Evolutionary conservation across 2,113 vertebrate species (phyloP).

Genomic region (Australoheros scitulus): DNA sequence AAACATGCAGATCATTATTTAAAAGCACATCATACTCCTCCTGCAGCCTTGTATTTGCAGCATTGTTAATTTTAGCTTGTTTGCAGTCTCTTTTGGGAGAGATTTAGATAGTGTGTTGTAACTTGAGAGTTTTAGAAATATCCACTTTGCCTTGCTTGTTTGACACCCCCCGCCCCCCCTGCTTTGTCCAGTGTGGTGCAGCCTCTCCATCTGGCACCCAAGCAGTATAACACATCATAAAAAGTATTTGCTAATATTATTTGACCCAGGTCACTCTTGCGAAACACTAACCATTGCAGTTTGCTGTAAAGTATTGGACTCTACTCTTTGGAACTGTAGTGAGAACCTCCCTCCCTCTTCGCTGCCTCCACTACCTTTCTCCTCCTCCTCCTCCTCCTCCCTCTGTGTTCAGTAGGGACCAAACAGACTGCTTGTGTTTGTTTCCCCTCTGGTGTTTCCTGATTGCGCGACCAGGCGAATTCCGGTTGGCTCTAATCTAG

Average conservation of each 20-base stretch:
- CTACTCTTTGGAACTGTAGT: slow-evolving; percentile 35
- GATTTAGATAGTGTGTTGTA: not conserved
- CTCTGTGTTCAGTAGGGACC: slow-evolving; percentile 39
- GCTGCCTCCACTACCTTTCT: slow-evolving; percentile 8
- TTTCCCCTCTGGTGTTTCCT: slow-evolving; percentile 73
- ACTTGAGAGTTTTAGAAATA: slow-evolving; percentile 17
- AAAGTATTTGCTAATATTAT: slow-evolving; percentile 64
- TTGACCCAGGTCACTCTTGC: slow-evolving; percentile 49
- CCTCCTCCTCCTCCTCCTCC: not conserved
- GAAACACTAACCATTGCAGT: slow-evolving; percentile 44
- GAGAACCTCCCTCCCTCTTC: not conserved
- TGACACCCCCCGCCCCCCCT: slow-evolving; percentile 14
- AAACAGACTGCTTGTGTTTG: slow-evolving; percentile 58
- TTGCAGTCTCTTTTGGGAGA: not conserved
- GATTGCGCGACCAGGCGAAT: slow-evolving; percentile 55
- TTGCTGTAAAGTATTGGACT: slow-evolving; percentile 57
- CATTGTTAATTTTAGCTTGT: not conserved
- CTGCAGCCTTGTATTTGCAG: not conserved
- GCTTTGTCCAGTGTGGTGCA: slow-evolving; percentile 12
- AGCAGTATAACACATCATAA: slow-evolving; percentile 59
- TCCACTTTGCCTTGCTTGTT: not conserved
- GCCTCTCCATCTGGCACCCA: slow-evolving; percentile 51
- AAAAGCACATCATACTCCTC: not conserved
- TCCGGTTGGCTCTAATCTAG: slow-evolving; percentile 73
- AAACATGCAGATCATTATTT: not conserved